These are phyloP conservation scores for Telmatochromis brachygnathus DNA, from an alignment of 2,113 vertebrate genomes.

Conservation along the genomic window DNA sequence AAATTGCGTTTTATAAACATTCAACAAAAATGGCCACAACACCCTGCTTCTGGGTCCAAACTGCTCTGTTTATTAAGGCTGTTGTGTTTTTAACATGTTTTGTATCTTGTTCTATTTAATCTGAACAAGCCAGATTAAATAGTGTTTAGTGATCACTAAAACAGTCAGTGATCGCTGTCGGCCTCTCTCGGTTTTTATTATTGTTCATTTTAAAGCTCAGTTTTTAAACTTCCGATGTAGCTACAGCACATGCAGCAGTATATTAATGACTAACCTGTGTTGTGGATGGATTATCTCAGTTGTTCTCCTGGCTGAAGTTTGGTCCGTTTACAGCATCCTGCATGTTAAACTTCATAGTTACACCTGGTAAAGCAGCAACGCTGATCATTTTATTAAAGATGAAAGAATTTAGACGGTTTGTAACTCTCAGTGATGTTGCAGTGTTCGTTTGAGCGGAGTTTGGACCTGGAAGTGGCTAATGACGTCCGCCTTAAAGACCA, in stretches of 20 bases:
- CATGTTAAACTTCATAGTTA: not conserved
- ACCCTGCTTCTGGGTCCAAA: fast-evolving
- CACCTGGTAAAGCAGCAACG: not conserved
- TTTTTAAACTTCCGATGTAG: not conserved
- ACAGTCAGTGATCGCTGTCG: not conserved
- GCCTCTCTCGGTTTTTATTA: not conserved
- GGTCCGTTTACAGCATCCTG: not conserved
- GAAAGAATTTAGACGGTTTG: not conserved
- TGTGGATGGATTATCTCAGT: not conserved
- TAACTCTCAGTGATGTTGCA: not conserved
- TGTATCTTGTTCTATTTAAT: not conserved
- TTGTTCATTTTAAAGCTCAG: not conserved
- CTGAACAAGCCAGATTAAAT: not conserved
- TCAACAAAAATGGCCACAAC: too few species aligned
- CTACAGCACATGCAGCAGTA: not conserved
- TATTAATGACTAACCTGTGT: not conserved
- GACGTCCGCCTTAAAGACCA: not conserved
- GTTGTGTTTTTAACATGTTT: not conserved
- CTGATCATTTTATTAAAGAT: not conserved
- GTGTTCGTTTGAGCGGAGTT: not conserved
- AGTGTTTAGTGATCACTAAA: not conserved
- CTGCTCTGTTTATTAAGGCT: not conserved
- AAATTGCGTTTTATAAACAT: too few species aligned
- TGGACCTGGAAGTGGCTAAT: not conserved
- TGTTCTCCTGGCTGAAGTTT: not conserved